Evolutionary conservation across 2,797 vertebrate species (phyloP).

Genomic region (Jordanella pulchra): DNA sequence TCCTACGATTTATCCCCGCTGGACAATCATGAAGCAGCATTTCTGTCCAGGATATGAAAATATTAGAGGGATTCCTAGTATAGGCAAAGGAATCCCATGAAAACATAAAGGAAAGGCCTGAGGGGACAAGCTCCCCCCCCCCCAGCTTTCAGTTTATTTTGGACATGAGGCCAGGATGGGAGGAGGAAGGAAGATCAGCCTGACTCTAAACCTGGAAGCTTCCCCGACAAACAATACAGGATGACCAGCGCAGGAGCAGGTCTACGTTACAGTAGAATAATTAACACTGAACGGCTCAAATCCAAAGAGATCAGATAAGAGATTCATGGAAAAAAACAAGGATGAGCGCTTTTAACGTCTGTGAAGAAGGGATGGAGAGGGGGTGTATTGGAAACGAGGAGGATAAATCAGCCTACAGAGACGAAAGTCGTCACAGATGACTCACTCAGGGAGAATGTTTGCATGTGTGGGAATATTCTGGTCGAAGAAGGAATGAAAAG

Average conservation of each 20-base stretch:
- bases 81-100: conserved; percentile 55
- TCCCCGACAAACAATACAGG: conserved; percentile 61
- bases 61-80: conserved; percentile 64
- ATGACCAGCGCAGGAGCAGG: conserved; percentile 12
- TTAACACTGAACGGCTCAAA: conserved; percentile 37
- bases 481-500: conserved; percentile 42
- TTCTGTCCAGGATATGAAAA: conserved; percentile 70
- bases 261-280: conserved; percentile 3
- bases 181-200: conserved; percentile 64
- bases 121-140: conserved; percentile 56
- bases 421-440: conserved; percentile 72
- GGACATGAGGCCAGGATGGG: conserved; percentile 54
- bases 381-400: conserved; percentile 42
- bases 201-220: conserved; percentile 68
- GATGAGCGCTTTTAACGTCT: conserved; percentile 48
- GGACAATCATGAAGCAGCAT: conserved; percentile 35
- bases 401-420: conserved; percentile 54
- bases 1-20: conserved; percentile 32
- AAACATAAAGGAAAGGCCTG: conserved; percentile 69
- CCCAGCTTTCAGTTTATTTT: conserved; percentile 65
- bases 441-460: conserved; percentile 68
- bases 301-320: conserved; percentile 53
- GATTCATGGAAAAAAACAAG: conserved; percentile 47
- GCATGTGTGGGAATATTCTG: conserved; percentile 69
- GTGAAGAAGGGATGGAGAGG: conserved; percentile 4